Conservation (phyloP, 2,113 vertebrate species). For the Brachypodius melanocephalos region DNA sequence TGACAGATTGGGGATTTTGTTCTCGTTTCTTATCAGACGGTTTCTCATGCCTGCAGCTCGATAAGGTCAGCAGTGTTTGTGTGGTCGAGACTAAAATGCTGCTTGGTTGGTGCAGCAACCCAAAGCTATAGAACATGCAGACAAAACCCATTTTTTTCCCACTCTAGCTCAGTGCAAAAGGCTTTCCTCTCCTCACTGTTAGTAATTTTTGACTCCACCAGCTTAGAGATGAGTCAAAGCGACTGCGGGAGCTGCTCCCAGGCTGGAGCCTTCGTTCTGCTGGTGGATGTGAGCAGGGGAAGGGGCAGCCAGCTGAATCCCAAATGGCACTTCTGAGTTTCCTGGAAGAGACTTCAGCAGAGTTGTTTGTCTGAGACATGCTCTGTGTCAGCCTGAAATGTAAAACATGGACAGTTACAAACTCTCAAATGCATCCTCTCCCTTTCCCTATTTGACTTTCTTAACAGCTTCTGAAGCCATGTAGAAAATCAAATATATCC, state of each 20-base stretch:
- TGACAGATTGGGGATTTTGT: not conserved
- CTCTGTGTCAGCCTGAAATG: constrained; percentile 34
- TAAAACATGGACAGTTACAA: constrained; percentile 14
- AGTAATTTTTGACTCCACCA: not conserved
- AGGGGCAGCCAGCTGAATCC: constrained; percentile 10
- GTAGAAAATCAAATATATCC: not conserved
- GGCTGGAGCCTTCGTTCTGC: not conserved
- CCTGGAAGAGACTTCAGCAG: constrained; percentile 5
- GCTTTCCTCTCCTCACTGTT: not conserved
- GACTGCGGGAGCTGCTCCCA: fast-evolving
- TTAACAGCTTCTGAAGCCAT: not conserved
- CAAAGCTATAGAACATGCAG: not conserved
- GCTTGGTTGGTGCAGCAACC: not conserved
- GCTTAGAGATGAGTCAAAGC: not conserved
- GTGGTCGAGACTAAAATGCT: not conserved
- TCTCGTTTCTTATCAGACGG: not conserved
- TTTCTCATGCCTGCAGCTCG: not conserved
- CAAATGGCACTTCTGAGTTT: not conserved
- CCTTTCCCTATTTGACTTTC: not conserved
- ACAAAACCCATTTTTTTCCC: not conserved
- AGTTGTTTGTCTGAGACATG: not conserved
- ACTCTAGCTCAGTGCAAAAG: not conserved
- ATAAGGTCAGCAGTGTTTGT: not conserved
- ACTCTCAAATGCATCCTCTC: not conserved
- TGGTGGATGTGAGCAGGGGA: not conserved